phyloP scores from a whole-genome alignment of 2,797 vertebrate genomes.

The Threskiornis aethiopicus region DNA sequence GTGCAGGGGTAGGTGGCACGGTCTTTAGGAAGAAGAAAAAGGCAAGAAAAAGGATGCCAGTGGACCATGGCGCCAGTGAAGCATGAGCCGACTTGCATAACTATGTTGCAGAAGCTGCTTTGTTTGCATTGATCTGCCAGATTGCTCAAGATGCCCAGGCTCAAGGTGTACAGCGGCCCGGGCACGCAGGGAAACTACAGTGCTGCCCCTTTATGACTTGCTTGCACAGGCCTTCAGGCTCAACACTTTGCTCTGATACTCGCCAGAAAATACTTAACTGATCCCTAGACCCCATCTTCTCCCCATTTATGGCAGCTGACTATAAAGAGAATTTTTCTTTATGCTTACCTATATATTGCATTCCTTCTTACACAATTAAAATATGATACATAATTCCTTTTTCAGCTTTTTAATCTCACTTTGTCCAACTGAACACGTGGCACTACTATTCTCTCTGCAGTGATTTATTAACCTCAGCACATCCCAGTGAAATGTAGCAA shows the following conservation, averaged over 20 bases:
- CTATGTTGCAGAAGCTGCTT: neutral
- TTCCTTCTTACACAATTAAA: neutral
- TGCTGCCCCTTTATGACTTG: fast-evolving
- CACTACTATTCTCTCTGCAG: neutral
- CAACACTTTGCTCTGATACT: neutral
- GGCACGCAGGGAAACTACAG: neutral
- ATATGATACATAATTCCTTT: neutral
- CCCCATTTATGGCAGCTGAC: neutral
- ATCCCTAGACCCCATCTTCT: neutral
- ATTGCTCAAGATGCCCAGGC: neutral
- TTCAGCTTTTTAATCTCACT: neutral
- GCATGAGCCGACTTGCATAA: fast-evolving
- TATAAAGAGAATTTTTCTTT: neutral
- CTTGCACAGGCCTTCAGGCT: neutral
- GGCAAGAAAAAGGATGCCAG: neutral
- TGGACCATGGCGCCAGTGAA: neutral
- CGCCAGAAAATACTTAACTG: neutral
- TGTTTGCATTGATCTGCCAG: neutral
- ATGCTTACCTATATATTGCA: neutral
- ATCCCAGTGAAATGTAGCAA: neutral
- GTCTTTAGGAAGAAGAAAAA: neutral
- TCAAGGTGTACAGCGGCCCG: fast-evolving
- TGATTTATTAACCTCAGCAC: neutral
- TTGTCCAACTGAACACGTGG: neutral
- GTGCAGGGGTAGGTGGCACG: neutral